A percentile compares a stretch with the other conserved stretches of the same genome.
phyloP scores from a whole-genome alignment of 2,113 vertebrate species.

The Mesoclemmys tuberculata region DNA sequence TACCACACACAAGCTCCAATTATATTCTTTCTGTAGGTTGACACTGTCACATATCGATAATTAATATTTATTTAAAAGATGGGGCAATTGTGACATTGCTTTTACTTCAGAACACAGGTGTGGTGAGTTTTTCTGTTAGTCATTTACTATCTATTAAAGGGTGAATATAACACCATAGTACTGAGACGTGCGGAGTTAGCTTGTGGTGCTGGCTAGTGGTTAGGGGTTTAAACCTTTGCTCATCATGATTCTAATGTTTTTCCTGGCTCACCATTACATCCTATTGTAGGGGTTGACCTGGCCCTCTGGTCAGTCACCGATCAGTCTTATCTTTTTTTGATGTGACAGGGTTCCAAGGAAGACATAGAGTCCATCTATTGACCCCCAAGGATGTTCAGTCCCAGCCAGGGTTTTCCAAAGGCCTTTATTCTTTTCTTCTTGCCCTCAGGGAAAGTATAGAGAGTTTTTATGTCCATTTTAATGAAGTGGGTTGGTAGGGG shows the following conservation, averaged over 20 bases:
- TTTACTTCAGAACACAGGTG: not conserved
- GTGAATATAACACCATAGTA: not conserved
- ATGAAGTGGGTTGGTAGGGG: too few species aligned
- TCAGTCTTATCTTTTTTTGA: not conserved
- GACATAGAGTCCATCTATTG: not conserved
- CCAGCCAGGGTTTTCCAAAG: too few species aligned
- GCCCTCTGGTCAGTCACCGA: not conserved
- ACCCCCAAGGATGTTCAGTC: too few species aligned
- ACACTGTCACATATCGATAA: constrained; percentile 7
- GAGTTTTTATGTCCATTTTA: too few species aligned
- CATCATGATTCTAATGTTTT: not conserved
- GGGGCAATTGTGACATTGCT: not conserved
- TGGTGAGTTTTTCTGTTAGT: not conserved
- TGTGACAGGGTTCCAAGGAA: not conserved
- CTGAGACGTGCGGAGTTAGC: not conserved
- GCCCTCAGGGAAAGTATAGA: too few species aligned
- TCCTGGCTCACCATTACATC: not conserved
- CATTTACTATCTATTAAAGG: not conserved
- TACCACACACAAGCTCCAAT: constrained; percentile 46
- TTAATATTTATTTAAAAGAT: not conserved
- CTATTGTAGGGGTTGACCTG: not conserved
- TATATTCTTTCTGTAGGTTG: not conserved
- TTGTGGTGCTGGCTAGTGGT: not conserved
- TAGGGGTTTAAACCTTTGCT: not conserved
- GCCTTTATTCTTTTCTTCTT: too few species aligned